Conservation (phyloP, 2,888 invertebrate genomes). For the Cotesia congregata region DNA sequence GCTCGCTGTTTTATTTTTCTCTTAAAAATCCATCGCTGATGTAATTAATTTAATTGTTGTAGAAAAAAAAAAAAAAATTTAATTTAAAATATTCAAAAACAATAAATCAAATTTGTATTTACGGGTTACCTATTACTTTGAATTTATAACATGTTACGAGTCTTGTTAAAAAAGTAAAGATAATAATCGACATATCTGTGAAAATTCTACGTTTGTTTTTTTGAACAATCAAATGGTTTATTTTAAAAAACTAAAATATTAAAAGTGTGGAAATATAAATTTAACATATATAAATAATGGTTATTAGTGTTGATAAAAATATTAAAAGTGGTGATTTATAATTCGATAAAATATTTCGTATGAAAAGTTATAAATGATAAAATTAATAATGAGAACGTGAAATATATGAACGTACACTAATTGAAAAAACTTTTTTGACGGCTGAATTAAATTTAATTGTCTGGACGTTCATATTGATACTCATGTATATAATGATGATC, state of each 20-base stretch:
- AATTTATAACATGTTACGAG: no score
- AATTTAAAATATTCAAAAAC: no score
- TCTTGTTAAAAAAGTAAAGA: background rate
- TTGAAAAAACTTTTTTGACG: constrained; percentile 9
- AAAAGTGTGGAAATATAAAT: constrained; percentile 1
- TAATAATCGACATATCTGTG: background rate
- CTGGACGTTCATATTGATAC: constrained; percentile 51
- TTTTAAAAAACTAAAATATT: background rate
- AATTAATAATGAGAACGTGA: constrained; percentile 49
- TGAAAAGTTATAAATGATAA: constrained; percentile 35
- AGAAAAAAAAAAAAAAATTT: no score
- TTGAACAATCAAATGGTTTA: background rate
- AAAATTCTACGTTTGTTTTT: background rate
- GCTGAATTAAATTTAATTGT: constrained; percentile 36
- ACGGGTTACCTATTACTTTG: no score
- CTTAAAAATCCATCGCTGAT: no score
- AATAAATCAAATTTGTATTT: no score
- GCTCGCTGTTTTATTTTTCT: no score
- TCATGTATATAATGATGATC: constrained; percentile 58
- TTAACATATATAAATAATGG: background rate
- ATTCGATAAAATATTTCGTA: constrained; percentile 24
- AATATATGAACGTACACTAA: constrained; percentile 45
- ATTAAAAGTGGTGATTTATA: background rate
- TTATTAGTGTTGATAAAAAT: background rate
- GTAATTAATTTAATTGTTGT: no score